Evolutionary conservation across 1,140 invertebrate species (phyloP).

Genomic region (Centruroides vittatus): DNA sequence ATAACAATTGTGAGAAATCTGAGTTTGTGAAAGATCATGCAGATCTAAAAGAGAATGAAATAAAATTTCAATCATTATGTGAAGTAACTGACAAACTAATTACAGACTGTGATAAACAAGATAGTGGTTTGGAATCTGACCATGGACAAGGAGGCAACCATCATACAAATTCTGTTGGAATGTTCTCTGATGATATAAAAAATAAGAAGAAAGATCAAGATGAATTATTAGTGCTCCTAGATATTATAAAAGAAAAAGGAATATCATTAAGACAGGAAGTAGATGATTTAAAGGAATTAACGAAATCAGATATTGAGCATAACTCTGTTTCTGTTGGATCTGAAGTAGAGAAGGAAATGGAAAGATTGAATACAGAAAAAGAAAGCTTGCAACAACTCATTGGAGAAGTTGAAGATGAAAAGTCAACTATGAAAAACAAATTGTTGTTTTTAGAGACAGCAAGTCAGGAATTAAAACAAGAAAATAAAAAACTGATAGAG

Average conservation of each 20-base stretch:
- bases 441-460: background rate
- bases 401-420: background rate
- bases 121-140: conserved; percentile 13
- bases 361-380: background rate
- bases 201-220: background rate
- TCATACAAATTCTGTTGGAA: background rate
- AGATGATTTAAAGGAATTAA: too few species aligned
- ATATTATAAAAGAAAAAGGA: conserved; percentile 3
- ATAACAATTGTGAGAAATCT: too few species aligned
- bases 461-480: background rate
- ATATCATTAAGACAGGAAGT: too few species aligned
- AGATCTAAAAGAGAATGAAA: too few species aligned
- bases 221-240: conserved; percentile 7
- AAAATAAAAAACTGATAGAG: background rate
- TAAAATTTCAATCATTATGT: too few species aligned
- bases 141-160: conserved; percentile 1
- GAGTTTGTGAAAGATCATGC: too few species aligned
- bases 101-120: conserved; percentile 13
- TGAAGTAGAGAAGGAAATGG: background rate
- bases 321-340: conserved; percentile 2
- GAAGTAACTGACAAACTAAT: too few species aligned
- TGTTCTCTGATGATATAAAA: background rate
- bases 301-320: conserved; percentile 1
- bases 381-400: background rate
- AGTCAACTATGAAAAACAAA: background rate